Base-by-base conservation (phyloP, 2,113 vertebrate genomes). In the Cyanistes caeruleus region DNA sequence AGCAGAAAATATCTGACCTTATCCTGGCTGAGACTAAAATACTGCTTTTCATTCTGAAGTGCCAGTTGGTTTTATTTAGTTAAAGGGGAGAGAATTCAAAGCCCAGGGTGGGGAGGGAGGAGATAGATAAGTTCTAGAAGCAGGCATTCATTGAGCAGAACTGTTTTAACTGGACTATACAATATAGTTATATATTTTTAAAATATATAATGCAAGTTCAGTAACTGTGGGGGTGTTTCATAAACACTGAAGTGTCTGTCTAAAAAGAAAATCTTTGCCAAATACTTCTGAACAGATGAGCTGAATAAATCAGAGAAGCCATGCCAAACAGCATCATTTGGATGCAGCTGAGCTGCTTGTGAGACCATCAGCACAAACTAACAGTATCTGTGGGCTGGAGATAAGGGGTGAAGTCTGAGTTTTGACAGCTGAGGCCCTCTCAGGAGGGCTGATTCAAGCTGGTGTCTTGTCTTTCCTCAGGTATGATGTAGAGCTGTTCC, bases 401-500 rank as follows among this genome's bases (percentile, higher is more conserved):
- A 55, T 63, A 39, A 76, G 27, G 44, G 5, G 3, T 69, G 30
- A n/a, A 55, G 44, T 15, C 22, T 81, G 73, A 20, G 24, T 44
- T 31, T 15, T 84, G 59, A n/a, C 21, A 62, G 51, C 53, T 33
- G 77, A 65, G 63, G 30, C 6, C 3, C 7, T 69, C 18, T 48
- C 33, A 43, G 68, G 31, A 78, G 31, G 8, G 28, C 58, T 64
- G 39, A 41, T 90, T 51, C n/a, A 52, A 18, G 35, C 33, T 55
- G 30, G 3, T 65, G 15, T 5, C 2, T 44, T 72, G 72, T 43
- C 60, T 72, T 84, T 67, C 49, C 51, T 39, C 85, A 99, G 99
- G 95, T 99, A 99, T 3, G 99, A 99, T 5, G 99, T 99, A 81
- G 99, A 99, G 91, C 98, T 99, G 75, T 99, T 99, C 97, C 99